Evolutionary conservation across 2,888 invertebrate species (phyloP).

Genomic region (Agrypnus murinus): DNA sequence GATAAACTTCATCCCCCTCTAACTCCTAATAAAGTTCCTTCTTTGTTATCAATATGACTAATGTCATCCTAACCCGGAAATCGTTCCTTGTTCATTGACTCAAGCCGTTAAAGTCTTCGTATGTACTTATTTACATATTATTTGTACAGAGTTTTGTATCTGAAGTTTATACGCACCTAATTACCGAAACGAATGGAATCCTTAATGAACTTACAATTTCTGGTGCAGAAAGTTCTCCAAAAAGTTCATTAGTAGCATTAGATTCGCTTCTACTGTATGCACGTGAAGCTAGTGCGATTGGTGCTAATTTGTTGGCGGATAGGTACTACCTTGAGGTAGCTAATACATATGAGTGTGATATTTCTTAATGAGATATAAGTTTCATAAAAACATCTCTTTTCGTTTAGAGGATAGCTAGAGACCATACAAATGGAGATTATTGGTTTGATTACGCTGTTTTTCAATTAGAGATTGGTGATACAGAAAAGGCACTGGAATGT

Average conservation of each 20-base stretch:
- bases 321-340: slow-evolving; percentile 65
- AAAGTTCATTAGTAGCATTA: slow-evolving; percentile 20
- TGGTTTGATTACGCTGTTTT: slow-evolving; percentile 69
- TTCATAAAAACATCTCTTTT: too few species aligned
- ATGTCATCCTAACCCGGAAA: too few species aligned
- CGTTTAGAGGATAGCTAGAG: slow-evolving; percentile 46
- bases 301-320: slow-evolving; percentile 62
- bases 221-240: slow-evolving; percentile 38
- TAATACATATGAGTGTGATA: slow-evolving; percentile 54
- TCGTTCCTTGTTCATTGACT: too few species aligned
- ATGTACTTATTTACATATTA: slow-evolving; percentile 17
- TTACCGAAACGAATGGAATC: slow-evolving; percentile 63
- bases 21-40: too few species aligned
- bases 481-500: slow-evolving; percentile 66
- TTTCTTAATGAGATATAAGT: neutral
- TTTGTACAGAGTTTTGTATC: slow-evolving; percentile 35
- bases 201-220: slow-evolving; percentile 59
- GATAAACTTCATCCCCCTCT: too few species aligned
- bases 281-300: slow-evolving; percentile 66
- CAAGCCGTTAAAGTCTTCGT: too few species aligned
- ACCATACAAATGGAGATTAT: slow-evolving; percentile 60
- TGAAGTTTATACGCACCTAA: slow-evolving; percentile 60
- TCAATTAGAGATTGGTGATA: slow-evolving; percentile 60
- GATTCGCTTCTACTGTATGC: slow-evolving; percentile 62
- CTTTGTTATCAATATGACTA: too few species aligned